A percentile compares a stretch with the other conserved stretches of the same genome.
phyloP scores from a whole-genome alignment of 1,140 invertebrate genomes.

The Drosophila ercepeae region DNA sequence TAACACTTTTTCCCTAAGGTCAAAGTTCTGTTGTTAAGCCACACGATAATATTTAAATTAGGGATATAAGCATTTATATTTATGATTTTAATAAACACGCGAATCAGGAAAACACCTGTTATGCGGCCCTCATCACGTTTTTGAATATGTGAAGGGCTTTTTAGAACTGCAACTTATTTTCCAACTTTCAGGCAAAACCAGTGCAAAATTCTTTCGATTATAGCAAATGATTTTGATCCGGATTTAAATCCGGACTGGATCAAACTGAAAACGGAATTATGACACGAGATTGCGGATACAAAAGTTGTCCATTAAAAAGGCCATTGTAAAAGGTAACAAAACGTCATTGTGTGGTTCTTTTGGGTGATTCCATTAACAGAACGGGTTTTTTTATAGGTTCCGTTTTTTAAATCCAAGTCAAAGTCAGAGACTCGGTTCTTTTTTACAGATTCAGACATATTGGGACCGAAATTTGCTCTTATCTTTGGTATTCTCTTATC shows the following conservation, averaged over 20 bases:
- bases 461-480: conserved; percentile 6
- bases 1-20: not conserved
- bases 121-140: conserved; percentile 6
- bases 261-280: conserved; percentile 34
- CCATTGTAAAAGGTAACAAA: conserved; percentile 39
- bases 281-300: conserved; percentile 32
- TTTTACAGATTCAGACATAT: conserved; percentile 20
- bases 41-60: not conserved
- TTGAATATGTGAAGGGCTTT: not conserved
- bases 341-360: conserved; percentile 29
- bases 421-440: conserved; percentile 5
- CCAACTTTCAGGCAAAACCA: conserved; percentile 14
- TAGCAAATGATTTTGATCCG: no score
- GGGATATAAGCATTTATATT: not conserved
- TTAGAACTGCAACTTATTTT: not conserved
- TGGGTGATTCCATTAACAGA: conserved; percentile 12
- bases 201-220: conserved; percentile 20
- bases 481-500: conserved; percentile 16
- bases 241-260: conserved; percentile 27
- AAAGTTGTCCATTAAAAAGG: conserved; percentile 29
- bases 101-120: not conserved
- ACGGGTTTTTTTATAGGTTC: conserved; percentile 23
- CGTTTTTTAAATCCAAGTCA: conserved; percentile 1
- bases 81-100: not conserved
- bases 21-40: not conserved